A percentile compares a stretch with the other conserved stretches of the same genome.
Evolutionary conservation across 2,113 vertebrate species (phyloP).

Genomic region (Phylloscopus trochilus): DNA sequence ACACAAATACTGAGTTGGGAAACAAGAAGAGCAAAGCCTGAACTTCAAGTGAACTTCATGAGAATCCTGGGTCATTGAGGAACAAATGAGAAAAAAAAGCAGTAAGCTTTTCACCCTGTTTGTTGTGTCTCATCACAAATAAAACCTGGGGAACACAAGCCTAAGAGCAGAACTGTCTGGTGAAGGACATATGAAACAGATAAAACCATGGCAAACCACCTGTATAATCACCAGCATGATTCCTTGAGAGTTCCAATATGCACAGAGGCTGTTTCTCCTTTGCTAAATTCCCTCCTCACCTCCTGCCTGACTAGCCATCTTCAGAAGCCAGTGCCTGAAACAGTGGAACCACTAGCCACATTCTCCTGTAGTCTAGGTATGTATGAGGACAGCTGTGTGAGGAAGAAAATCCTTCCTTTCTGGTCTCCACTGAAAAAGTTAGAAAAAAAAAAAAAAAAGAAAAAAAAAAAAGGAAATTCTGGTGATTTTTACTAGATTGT

Average conservation of each 20-base stretch:
- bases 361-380: not conserved
- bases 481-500: not conserved
- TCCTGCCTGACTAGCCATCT: not conserved
- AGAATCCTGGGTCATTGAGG: not conserved
- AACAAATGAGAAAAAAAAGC: not conserved
- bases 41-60: not conserved
- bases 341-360: not conserved
- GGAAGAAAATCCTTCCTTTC: not conserved
- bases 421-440: not conserved
- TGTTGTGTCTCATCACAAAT: not conserved
- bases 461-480: not conserved
- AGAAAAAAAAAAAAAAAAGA: not conserved
- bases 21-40: not conserved
- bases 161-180: not conserved
- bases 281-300: not conserved
- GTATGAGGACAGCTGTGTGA: not conserved
- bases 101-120: not conserved
- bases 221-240: not conserved
- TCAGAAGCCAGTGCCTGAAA: not conserved
- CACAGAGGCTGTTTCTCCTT: not conserved
- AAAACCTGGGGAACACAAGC: not conserved
- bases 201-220: not conserved
- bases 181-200: not conserved
- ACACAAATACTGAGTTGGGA: not conserved
- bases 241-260: not conserved